Conservation (phyloP, 2,888 invertebrate genomes). For the Alitta virens region DNA sequence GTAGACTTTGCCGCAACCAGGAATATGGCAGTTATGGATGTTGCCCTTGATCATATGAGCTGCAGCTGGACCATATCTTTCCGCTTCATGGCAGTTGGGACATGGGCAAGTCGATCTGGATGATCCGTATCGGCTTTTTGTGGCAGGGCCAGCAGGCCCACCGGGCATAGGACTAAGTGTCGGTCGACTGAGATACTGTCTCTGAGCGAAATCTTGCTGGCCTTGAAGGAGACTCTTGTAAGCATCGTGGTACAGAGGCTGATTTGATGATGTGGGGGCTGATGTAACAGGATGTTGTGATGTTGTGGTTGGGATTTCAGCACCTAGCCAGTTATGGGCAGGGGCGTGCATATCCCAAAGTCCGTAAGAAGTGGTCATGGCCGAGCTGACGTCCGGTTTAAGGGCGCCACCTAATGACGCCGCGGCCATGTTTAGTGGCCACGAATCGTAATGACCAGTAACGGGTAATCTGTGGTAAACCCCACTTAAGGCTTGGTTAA, state of each 20-base stretch:
- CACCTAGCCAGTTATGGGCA: constrained; percentile 37
- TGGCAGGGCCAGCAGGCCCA: too few relatives aligned
- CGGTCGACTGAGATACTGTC: constrained; percentile 41
- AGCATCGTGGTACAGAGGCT: constrained; percentile 89
- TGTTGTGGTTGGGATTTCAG: constrained; percentile 38
- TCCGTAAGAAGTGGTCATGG: constrained; percentile 57
- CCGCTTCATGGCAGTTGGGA: constrained; percentile 96
- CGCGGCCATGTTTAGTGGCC: constrained; percentile 90
- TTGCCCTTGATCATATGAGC: constrained; percentile 58
- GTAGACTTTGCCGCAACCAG: constrained; percentile 64
- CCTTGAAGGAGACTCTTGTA: constrained; percentile 90
- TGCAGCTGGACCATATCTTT: constrained; percentile 79
- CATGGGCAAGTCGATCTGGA: constrained; percentile 92
- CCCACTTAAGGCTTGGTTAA: constrained; percentile 24
- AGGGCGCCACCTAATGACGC: constrained; percentile 60
- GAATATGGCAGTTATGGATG: constrained; percentile 55
- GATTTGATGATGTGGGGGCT: constrained; percentile 68
- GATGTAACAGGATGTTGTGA: constrained; percentile 60
- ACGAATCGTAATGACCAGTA: constrained; percentile 79
- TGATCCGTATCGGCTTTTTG: too few relatives aligned
- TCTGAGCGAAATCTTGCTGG: constrained; percentile 35
- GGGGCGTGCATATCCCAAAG: constrained; percentile 83
- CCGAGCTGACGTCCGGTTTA: constrained; percentile 74
- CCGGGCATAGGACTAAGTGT: constrained; percentile 64
- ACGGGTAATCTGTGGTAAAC: constrained; percentile 71